Evolutionary conservation across 2,797 vertebrate species (phyloP).

Genomic region (Aphelocoma californica): DNA sequence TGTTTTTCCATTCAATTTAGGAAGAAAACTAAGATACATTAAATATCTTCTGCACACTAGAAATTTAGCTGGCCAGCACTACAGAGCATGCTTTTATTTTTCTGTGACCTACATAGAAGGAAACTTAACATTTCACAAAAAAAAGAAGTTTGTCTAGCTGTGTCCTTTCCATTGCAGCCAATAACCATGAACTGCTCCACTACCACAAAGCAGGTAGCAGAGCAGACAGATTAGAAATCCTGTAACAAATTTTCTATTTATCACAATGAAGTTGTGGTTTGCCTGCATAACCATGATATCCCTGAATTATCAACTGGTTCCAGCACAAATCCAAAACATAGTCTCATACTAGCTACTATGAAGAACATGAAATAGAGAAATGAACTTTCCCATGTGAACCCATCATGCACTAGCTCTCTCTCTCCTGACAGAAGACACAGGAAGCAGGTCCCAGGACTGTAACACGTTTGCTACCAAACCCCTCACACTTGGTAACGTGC

Average conservation of each 20-base stretch:
- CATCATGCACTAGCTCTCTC: not conserved
- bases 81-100: not conserved
- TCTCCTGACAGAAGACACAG: not conserved
- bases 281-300: not conserved
- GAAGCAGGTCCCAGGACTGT: not conserved
- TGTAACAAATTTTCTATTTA: not conserved
- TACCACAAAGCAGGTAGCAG: not conserved
- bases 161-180: not conserved
- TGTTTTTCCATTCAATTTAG: not conserved
- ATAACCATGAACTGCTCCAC: not conserved
- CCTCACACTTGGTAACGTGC: accelerated
- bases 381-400: not conserved
- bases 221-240: not conserved
- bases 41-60: not conserved
- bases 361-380: not conserved
- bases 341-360: not conserved
- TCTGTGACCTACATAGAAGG: not conserved
- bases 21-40: not conserved
- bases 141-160: not conserved
- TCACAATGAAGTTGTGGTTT: not conserved
- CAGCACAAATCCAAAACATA: not conserved
- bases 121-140: not conserved
- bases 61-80: not conserved
- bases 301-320: not conserved
- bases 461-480: not conserved